Percentiles rank a stretch among this genome's conserved stretches.
Evolutionary conservation across 2,888 invertebrate species (phyloP).

Genomic region (Philhelius pedissequus): DNA sequence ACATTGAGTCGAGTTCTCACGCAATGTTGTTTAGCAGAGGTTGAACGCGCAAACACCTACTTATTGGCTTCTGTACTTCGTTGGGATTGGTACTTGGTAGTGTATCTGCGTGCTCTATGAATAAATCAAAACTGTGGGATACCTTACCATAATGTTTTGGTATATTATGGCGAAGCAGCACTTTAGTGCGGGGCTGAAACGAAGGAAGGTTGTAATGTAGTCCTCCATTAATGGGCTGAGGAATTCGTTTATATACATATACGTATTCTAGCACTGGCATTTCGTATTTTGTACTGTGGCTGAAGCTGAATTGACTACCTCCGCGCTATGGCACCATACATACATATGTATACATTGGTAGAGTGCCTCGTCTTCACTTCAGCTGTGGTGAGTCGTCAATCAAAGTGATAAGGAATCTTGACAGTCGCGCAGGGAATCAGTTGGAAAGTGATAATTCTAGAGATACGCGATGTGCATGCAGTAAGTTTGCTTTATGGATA

Average conservation of each 20-base stretch:
- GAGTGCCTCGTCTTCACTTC: conserved; percentile 32
- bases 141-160: background rate
- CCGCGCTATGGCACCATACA: background rate
- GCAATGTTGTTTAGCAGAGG: conserved; percentile 32
- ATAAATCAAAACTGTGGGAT: conserved; percentile 64
- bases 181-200: background rate
- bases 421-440: conserved; percentile 63
- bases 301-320: background rate
- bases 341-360: background rate
- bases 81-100: conserved; percentile 12
- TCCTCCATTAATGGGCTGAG: conserved; percentile 65
- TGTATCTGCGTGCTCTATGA: conserved; percentile 65
- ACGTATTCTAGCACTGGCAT: too few species aligned
- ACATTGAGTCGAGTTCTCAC: conserved; percentile 34
- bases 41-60: conserved; percentile 60
- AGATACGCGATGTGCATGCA: conserved; percentile 66
- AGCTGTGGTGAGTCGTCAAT: conserved; percentile 66
- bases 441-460: conserved; percentile 66
- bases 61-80: conserved; percentile 53
- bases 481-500: conserved; percentile 48
- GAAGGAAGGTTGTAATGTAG: conserved; percentile 50
- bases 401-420: conserved; percentile 67
- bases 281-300: background rate
- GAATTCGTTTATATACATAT: conserved; percentile 42
- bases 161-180: background rate